phyloP scores from a whole-genome alignment of 2,113 vertebrate genomes.

The Peromyscus polionotus region DNA sequence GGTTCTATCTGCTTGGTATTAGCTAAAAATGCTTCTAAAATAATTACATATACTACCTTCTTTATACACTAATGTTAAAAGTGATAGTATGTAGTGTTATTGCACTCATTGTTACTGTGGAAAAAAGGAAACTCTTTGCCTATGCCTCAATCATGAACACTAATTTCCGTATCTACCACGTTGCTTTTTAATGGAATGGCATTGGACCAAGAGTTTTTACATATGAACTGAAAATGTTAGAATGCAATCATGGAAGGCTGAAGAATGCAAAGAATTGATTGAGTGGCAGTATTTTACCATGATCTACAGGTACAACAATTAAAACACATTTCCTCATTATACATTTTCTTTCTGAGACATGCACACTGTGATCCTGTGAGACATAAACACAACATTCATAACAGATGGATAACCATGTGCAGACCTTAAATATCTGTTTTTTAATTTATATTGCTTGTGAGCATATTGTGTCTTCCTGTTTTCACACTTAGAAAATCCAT shows the following conservation, averaged over 20 bases:
- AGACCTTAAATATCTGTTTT: not conserved
- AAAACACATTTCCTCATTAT: not conserved
- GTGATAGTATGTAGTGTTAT: not conserved
- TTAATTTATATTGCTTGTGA: not conserved
- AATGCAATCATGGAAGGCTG: not conserved
- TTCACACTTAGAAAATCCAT: not conserved
- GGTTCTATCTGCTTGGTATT: not conserved
- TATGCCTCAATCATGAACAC: not conserved
- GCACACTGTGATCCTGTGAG: not conserved
- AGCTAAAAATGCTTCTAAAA: not conserved
- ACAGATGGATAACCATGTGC: not conserved
- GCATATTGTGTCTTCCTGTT: not conserved
- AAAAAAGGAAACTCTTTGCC: not conserved
- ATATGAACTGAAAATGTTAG: not conserved
- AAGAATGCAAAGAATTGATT: not conserved
- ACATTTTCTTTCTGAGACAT: not conserved
- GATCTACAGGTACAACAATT: not conserved
- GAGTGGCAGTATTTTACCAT: not conserved
- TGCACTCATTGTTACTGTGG: not conserved
- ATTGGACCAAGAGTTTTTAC: not conserved
- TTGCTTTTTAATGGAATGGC: not conserved
- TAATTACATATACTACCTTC: not conserved
- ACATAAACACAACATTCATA: not conserved
- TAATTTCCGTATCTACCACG: not conserved
- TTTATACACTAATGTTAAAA: not conserved